Evolutionary conservation across 2,888 invertebrate species (phyloP).

Genomic region (Orthonychiurus folsomi): DNA sequence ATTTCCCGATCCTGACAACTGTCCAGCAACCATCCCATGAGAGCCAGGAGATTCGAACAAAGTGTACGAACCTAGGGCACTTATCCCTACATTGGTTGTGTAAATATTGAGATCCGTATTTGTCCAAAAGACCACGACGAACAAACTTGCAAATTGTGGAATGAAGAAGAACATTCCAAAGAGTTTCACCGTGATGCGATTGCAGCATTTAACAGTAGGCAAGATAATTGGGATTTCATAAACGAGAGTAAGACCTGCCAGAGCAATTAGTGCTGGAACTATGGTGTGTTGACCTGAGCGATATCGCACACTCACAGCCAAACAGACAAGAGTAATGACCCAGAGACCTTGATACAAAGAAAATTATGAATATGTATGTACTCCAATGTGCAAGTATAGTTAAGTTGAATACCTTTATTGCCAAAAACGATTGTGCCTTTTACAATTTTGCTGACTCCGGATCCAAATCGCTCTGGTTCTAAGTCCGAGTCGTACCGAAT

Average conservation of each 20-base stretch:
- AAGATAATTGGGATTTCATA: slow-evolving; percentile 31
- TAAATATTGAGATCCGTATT: slow-evolving; percentile 33
- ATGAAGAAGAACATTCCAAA: slow-evolving; percentile 32
- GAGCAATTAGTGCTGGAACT: slow-evolving; percentile 18
- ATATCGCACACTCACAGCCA: slow-evolving; percentile 26
- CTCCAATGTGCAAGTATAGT: too few relatives aligned
- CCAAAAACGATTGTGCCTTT: slow-evolving; percentile 28
- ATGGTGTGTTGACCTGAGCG: slow-evolving; percentile 15
- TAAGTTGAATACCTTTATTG: slow-evolving; percentile 36
- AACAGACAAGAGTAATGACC: slow-evolving; percentile 26
- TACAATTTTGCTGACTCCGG: slow-evolving; percentile 24
- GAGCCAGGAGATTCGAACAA: slow-evolving; percentile 20
- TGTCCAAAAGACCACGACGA: slow-evolving; percentile 34
- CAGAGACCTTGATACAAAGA: slow-evolving; percentile 29
- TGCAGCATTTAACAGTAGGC: slow-evolving; percentile 19
- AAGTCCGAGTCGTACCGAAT: slow-evolving; percentile 30
- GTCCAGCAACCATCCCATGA: slow-evolving; percentile 23
- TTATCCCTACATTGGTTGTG: slow-evolving; percentile 29
- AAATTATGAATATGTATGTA: background rate
- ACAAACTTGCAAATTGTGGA: slow-evolving; percentile 33
- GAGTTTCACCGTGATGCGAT: background rate
- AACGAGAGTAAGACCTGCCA: slow-evolving; percentile 18
- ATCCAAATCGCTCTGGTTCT: slow-evolving; percentile 28
- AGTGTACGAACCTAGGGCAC: slow-evolving; percentile 30
- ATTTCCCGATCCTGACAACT: slow-evolving; percentile 30